Conservation (phyloP, 2,113 vertebrate genomes). For the Phalacrocorax pelagicus region DNA sequence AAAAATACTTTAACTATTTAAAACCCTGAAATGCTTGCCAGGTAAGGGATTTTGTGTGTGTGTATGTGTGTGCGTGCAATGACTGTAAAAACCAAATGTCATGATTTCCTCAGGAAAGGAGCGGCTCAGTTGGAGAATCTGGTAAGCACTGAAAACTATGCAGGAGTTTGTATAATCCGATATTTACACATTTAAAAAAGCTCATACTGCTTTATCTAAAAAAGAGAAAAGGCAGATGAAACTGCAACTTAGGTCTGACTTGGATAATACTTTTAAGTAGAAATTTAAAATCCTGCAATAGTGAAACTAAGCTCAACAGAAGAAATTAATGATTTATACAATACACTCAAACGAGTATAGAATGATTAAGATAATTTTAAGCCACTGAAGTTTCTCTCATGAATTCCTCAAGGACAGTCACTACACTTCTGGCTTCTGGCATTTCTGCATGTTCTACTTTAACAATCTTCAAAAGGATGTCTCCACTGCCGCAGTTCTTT, state of each 20-base stretch:
- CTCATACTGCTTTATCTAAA: slow-evolving; percentile 1
- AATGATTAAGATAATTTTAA: not conserved
- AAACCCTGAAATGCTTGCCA: not conserved
- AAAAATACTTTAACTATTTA: not conserved
- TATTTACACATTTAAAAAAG: not conserved
- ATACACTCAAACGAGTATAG: not conserved
- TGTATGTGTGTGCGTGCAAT: not conserved
- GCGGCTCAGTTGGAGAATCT: not conserved
- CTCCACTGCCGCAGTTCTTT: slow-evolving; percentile 91
- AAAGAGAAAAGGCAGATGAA: slow-evolving; percentile 1
- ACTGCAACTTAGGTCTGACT: not conserved
- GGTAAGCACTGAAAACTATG: not conserved
- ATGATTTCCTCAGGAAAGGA: not conserved
- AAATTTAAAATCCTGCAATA: slow-evolving; percentile 1
- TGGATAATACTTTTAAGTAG: slow-evolving; percentile 14
- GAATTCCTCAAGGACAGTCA: slow-evolving; percentile 92
- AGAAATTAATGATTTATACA: not conserved
- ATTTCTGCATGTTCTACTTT: slow-evolving; percentile 90
- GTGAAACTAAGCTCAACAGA: not conserved
- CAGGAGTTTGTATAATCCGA: not conserved
- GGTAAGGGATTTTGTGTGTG: not conserved
- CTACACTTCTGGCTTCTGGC: slow-evolving; percentile 90
- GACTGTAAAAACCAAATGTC: not conserved
- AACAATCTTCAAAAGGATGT: slow-evolving; percentile 90
- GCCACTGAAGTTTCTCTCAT: slow-evolving; percentile 75